Base-by-base conservation (phyloP, 2,797 vertebrate species). In the Myotis vivesi region DNA sequence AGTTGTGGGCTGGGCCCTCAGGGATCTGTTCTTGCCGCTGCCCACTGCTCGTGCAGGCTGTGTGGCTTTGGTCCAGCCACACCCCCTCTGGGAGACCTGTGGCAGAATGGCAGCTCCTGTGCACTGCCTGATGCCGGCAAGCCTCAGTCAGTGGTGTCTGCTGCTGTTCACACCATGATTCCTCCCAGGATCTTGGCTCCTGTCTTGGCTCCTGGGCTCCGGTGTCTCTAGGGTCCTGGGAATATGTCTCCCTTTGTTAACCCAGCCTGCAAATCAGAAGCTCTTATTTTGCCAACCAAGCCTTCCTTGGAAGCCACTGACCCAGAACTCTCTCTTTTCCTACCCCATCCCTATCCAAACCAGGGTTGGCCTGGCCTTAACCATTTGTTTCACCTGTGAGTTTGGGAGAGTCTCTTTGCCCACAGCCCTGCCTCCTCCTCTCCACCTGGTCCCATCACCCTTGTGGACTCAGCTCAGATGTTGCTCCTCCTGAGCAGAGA, bases 161-260 rank as follows among this genome's bases (percentile, higher is more conserved):
- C 15, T 57, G 7, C 22, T 8, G 7, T 49, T 41, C 8, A 28
- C 19, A 11, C 25, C 0, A 0, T 4, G 23, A 1, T n/a, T 46
- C 62, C 64, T 62, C 49, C 66, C 25, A 25, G 36, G 69, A n/a
- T 30, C 59, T 62, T 28, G 13, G 59, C 20, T 22, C 53, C 53
- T 22, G 19, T 55, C 53, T 55, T 55, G 53, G 28, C 76, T 66
- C 23, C 69, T 41, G 49, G 36, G 15, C 69, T 30, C 0, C 3
- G 22, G 4, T 0, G 0, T 28, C 33, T 55, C 59, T 64, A 64
- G 83, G 55, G 33, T 53, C 15, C 44, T 85, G 64, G 36, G 64
- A 12, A 6, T 0, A 6, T 6, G 49, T 30, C 38, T 51, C 62
- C 20, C 13, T 8, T 41, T 28, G 16, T 17, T 36, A 23, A 1